These are phyloP conservation scores for Athene cunicularia DNA, from an alignment of 2,113 vertebrate genomes.

Conservation along the genomic window DNA sequence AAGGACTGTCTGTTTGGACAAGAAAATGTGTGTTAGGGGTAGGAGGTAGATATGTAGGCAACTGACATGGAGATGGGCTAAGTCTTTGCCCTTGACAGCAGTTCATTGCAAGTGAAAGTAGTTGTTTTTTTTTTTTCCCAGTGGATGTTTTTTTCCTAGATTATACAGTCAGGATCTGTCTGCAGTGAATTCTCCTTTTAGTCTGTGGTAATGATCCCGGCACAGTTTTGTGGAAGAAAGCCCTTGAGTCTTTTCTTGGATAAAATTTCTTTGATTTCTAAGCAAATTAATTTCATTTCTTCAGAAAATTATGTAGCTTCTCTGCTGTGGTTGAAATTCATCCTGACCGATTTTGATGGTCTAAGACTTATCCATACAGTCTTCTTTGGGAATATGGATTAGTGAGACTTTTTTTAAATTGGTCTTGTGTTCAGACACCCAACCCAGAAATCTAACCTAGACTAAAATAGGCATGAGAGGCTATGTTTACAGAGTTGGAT, in stretches of 20 bases:
- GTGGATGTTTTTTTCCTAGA: background rate
- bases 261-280: background rate
- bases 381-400: background rate
- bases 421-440: background rate
- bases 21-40: background rate
- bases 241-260: background rate
- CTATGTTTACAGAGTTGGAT: background rate
- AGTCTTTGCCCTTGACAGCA: background rate
- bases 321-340: background rate
- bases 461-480: background rate
- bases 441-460: background rate
- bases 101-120: background rate
- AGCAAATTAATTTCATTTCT: background rate
- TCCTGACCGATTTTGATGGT: background rate
- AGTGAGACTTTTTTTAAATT: background rate
- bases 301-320: background rate
- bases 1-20: background rate
- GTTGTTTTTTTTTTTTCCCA: background rate
- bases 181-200: background rate
- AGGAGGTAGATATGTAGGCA: background rate
- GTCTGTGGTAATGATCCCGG: fast-evolving
- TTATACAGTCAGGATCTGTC: background rate
- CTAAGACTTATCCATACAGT: background rate
- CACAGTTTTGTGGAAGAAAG: background rate
- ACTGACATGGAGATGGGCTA: background rate